Evolutionary conservation across 1,140 invertebrate species (phyloP), one percentile per base, ranked within the genome.

Genomic region (Notospermus geniculatus): DNA sequence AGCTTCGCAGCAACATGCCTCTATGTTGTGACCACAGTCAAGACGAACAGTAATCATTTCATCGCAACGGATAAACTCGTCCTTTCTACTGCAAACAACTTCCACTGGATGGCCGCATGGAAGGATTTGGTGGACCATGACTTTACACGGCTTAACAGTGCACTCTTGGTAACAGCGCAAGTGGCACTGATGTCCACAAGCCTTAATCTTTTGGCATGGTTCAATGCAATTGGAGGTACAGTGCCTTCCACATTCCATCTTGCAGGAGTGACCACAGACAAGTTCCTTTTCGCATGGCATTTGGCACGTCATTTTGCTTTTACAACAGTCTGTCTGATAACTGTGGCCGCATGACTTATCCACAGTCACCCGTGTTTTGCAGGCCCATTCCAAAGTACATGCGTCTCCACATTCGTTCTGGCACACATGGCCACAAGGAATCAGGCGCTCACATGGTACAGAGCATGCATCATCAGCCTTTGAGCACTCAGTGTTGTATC

Each of bases 221-320:
- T 23, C 4, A 5, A 19, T 19, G n/a, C 46, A 50, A 23, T n/a
- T 5, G n/a, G n/a, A 4, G 9, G 46, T n/a, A n/a, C 46, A 50
- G 4, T 57, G 56, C 1, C 54, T 50, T 17, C 70, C 68, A 29
- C 50, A 59, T 15, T 57, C 61, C 39, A 71, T 66, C 53, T 66
- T 62, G 72, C 87, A 88, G 19, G n/a, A 43, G 76, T 89, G 87
- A 0, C 73, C 79, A 74, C 87, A 88, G 55, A 71, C 68, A 53
- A 87, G 73, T 23, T 66, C 60, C 54, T 36, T 65, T 1, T 61
- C 60, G 71, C 87, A 88, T 45, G 80, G 75, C 30, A 71, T 71
- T 0, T 57, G 60, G 67, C 87, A 88, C 2, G 36, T 15, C 39
- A 27, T 54, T 19, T 60, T 53, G 19, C 29, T 46, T 15, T 15